Evolutionary conservation across 2,888 invertebrate species (phyloP).

Genomic region (Clitarchus hookeri): DNA sequence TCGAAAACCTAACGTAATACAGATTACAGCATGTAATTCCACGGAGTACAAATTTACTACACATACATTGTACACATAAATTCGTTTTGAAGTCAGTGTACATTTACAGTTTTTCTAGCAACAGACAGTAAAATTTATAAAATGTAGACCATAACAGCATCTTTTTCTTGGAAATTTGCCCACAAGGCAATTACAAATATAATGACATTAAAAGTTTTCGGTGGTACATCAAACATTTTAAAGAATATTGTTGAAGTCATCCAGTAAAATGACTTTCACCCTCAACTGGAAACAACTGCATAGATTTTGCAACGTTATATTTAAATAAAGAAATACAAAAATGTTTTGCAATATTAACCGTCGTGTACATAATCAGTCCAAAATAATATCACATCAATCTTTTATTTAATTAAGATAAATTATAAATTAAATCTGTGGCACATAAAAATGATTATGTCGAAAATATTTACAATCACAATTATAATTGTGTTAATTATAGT

Average conservation of each 20-base stretch:
- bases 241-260: background rate
- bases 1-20: no score
- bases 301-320: background rate
- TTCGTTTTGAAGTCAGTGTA: background rate
- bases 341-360: background rate
- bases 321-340: background rate
- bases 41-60: background rate
- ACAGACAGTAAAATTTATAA: background rate
- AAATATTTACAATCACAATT: background rate
- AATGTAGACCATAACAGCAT: background rate
- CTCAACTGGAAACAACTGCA: background rate
- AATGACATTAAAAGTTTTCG: background rate
- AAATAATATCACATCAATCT: background rate
- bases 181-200: background rate
- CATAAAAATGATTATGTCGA: background rate
- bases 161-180: background rate
- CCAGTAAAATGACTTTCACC: background rate
- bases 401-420: background rate
- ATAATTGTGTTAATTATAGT: background rate
- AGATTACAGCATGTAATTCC: no score
- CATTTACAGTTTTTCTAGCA: background rate
- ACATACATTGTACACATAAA: background rate
- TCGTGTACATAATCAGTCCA: background rate
- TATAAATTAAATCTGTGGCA: background rate
- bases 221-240: background rate